Evolutionary conservation across 2,113 vertebrate genomes (phyloP).

Genomic region (Xyliphius kryptos): DNA sequence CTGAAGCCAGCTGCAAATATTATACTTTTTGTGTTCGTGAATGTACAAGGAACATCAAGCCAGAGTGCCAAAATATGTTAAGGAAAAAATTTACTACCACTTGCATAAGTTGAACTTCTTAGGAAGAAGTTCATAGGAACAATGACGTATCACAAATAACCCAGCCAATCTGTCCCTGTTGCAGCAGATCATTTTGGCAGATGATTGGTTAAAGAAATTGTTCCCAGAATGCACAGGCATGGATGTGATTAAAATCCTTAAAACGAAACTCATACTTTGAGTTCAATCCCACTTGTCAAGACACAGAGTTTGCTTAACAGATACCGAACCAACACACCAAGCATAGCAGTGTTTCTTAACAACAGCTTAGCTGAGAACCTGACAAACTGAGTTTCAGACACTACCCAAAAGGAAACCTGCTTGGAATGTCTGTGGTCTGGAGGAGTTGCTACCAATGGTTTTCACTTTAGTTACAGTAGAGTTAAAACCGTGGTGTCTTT

Average conservation of each 20-base stretch:
- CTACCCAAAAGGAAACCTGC: conserved; percentile 5
- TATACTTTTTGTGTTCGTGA: no score
- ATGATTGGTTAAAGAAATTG: no score
- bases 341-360: neutral
- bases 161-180: no score
- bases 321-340: neutral
- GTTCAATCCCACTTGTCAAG: conserved; percentile 21
- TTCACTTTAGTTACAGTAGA: conserved; percentile 3
- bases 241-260: conserved; percentile 31
- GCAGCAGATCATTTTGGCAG: no score
- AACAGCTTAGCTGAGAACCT: conserved; percentile 6
- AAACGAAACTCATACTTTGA: conserved; percentile 27
- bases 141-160: no score
- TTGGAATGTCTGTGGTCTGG: neutral
- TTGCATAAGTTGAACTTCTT: no score
- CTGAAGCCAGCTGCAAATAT: conserved; percentile 33
- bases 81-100: no score
- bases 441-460: conserved; percentile 3
- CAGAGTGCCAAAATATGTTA: no score
- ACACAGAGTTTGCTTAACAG: conserved; percentile 21
- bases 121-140: no score
- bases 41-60: no score
- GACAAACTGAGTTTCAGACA: conserved; percentile 3
- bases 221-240: conserved; percentile 23
- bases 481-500: neutral